These are phyloP conservation scores for Chaetophractus vellerosus DNA, from an alignment of 2,797 vertebrate species.

Conservation along the genomic window DNA sequence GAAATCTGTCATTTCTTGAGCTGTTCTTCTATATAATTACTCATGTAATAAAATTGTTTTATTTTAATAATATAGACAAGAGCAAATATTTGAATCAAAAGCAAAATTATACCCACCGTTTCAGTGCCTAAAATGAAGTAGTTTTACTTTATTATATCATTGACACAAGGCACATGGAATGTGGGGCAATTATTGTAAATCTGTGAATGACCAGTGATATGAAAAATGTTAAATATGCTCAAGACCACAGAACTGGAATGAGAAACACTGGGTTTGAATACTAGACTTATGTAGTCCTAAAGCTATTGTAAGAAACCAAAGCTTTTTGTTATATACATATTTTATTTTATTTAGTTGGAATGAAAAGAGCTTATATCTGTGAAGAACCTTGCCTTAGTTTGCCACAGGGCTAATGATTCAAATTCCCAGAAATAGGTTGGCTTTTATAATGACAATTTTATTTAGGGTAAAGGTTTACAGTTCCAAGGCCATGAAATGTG, in stretches of 20 bases:
- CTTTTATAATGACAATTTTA: no score
- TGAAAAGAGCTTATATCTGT: background rate
- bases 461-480: no score
- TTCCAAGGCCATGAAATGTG: no score
- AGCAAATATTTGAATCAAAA: slow-evolving; percentile 41
- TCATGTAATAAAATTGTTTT: background rate
- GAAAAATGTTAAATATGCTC: background rate
- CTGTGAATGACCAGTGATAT: background rate
- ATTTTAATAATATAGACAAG: background rate
- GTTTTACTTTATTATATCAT: background rate
- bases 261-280: background rate
- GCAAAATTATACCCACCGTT: background rate
- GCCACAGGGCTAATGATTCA: no score
- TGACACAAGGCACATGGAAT: background rate
- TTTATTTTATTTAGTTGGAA: background rate
- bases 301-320: background rate
- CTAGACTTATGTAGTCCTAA: background rate
- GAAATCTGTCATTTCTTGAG: slow-evolving; percentile 34
- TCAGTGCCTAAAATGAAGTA: background rate
- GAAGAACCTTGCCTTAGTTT: background rate
- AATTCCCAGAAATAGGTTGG: no score
- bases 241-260: slow-evolving; percentile 8
- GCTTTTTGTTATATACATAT: background rate
- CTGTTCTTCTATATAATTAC: background rate
- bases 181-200: slow-evolving; percentile 20